Base-by-base conservation (phyloP, 1,140 invertebrate species). In the Diploscapter pachys region DNA sequence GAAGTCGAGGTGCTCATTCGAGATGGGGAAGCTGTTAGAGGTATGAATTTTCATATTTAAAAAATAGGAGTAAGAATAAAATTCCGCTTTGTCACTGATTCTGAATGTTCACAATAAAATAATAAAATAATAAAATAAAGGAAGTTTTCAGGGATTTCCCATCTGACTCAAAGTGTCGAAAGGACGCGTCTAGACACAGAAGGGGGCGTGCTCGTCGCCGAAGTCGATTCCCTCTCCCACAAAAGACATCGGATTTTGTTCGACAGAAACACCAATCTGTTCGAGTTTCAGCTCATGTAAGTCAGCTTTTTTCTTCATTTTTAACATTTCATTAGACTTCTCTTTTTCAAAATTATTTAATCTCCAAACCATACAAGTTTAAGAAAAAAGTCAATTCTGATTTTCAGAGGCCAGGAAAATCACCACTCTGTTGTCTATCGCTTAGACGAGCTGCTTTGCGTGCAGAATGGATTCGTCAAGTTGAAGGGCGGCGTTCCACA, bases 201-300 rank as follows among this genome's bases (percentile, higher is more conserved):
- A 48, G 63, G 72, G 56, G 72, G 68, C 11, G 62, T 79, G 48
- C 54, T 68, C 9, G 70, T 64, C 49, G 73, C 77, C 8, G 69
- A 72, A 49, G 77, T 79, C 56, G 67, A 76, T n/a, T 80, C 79
- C 4, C 73, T 65, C 11, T 73, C 78, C 71, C 73, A 71, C 4
- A 80, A 80, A 73, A 50, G 63, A 11, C 79, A 80, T 63, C 61
- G 79, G n/a, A 63, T 80, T 48, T 51, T 71, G 4, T 80, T 80
- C 49, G 79, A 80, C 71, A 50, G 70, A 57, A 71, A 64, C 53
- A 63, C 64, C 13, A 80, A 80, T 69, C 63, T 75, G 54, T 75
- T 80, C 56, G 76, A 80, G n/a, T 75, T 80, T 61, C 71, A 67
- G 13, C 61, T 80, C 5, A 61, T 78, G 5, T 31, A 72, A 75